Evolutionary conservation across 2,797 vertebrate genomes (phyloP).

Genomic region (Chrysocyon brachyurus): DNA sequence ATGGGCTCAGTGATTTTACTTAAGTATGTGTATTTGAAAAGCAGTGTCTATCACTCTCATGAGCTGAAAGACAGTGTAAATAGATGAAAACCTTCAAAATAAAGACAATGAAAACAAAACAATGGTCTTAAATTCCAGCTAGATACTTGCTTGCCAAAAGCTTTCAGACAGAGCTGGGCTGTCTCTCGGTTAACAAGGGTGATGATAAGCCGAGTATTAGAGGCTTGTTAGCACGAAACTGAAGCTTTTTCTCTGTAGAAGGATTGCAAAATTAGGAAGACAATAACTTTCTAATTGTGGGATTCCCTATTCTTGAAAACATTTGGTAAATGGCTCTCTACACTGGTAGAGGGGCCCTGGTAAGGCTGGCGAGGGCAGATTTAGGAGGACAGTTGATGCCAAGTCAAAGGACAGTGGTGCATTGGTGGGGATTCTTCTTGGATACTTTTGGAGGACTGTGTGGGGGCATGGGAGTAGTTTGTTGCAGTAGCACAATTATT

Average conservation of each 20-base stretch:
- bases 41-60: background rate
- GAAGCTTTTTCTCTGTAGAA: background rate
- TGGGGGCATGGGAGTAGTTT: background rate
- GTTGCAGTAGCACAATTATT: background rate
- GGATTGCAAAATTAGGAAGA: background rate
- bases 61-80: background rate
- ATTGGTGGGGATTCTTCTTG: background rate
- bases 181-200: background rate
- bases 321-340: background rate
- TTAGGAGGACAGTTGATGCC: background rate
- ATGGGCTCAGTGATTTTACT: background rate
- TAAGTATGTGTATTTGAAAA: conserved; percentile 1
- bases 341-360: fast-evolving
- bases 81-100: background rate
- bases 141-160: background rate
- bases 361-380: background rate
- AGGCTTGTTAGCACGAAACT: fast-evolving
- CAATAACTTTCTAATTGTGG: background rate
- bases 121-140: background rate
- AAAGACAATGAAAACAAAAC: background rate
- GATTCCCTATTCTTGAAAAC: background rate
- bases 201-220: background rate
- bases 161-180: background rate
- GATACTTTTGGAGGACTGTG: background rate
- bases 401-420: background rate